Evolutionary conservation across 2,888 invertebrate species (phyloP), one percentile per base, ranked within the genome.

Genomic region (Esperia sulphurella): DNA sequence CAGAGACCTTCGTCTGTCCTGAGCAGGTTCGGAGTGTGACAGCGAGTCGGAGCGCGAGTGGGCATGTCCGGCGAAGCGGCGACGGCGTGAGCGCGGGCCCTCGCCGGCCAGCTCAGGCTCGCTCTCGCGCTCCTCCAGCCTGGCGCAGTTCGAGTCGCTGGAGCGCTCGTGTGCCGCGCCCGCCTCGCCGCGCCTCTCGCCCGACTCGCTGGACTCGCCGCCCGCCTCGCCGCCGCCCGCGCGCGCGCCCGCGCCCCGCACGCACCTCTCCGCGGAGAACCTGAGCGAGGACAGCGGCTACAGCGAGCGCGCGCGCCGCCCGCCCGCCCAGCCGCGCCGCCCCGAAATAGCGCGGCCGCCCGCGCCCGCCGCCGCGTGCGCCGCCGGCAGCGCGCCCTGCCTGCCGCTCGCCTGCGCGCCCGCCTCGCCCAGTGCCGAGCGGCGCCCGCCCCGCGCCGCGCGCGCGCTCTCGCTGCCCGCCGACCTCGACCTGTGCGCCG

Each of bases 71-170:
- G 93, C 94, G 44, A 94, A 95, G 79, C 90, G 94, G 46, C 90
- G 94, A 50, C 91, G 93, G 53, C 93, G 93, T 67, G 93, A 93
- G 66, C 83, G 83, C 54, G 83, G 79, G 54, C 51, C 71, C 49
- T 87, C 88, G 54, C 86, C 83, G 52, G 60, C 75, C 72, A 87
- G 84, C 81, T 57, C 86, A 68, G 75, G 83, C 71, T 94, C 94
- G 43, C 89, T 94, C 10, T 95, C 95, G 63, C 92, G 96, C 57
- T 95, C 95, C 53, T 95, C 95, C 57, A 95, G 95, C 61, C 89
- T 96, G 54, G 91, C 96, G 54, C 96, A 96, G 80, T 96, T 96
- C 79, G 96, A 96, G 83, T 95, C 94, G 4, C 86, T 96, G 52
- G 96, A 96, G 75, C 92, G 89, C 35, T 87, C 88, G 42, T 89